Evolutionary conservation across 2,888 invertebrate species (phyloP).

Genomic region (Caradrina clavipalpis): DNA sequence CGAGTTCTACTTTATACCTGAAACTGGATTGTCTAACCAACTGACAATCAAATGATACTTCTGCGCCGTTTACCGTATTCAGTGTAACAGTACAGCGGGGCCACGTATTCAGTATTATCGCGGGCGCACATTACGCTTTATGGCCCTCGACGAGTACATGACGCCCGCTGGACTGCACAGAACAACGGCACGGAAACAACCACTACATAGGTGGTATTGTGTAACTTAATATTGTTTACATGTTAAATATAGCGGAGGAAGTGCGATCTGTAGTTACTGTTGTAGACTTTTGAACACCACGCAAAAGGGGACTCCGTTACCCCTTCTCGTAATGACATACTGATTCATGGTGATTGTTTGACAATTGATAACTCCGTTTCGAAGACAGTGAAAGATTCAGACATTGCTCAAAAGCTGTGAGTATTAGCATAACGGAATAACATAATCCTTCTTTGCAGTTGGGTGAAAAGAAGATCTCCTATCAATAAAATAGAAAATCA

Average conservation of each 20-base stretch:
- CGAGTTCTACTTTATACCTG: not conserved
- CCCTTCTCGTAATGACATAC: not conserved
- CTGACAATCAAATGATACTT: slow-evolving; percentile 15
- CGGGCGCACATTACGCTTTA: slow-evolving; percentile 62
- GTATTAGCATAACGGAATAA: not conserved
- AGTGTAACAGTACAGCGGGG: slow-evolving; percentile 29
- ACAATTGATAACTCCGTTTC: not conserved
- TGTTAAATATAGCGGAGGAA: slow-evolving; percentile 22
- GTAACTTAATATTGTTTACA: slow-evolving; percentile 44
- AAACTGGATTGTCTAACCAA: not conserved
- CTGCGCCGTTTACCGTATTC: slow-evolving; percentile 6
- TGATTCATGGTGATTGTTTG: not conserved
- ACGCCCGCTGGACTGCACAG: slow-evolving; percentile 46
- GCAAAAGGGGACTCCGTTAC: slow-evolving; percentile 2
- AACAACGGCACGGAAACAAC: slow-evolving; percentile 35
- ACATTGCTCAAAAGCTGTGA: not conserved
- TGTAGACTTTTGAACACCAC: slow-evolving; percentile 11
- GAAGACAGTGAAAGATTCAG: not conserved
- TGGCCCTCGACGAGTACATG: slow-evolving; percentile 54
- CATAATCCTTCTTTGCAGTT: not conserved
- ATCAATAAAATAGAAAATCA: not conserved
- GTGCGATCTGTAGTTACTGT: not conserved
- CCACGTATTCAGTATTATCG: slow-evolving; percentile 61
- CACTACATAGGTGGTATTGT: slow-evolving; percentile 43
- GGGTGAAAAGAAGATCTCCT: not conserved